These are phyloP conservation scores for Elaphurus davidianus DNA, from an alignment of 2,113 vertebrate genomes.

Conservation along the genomic window DNA sequence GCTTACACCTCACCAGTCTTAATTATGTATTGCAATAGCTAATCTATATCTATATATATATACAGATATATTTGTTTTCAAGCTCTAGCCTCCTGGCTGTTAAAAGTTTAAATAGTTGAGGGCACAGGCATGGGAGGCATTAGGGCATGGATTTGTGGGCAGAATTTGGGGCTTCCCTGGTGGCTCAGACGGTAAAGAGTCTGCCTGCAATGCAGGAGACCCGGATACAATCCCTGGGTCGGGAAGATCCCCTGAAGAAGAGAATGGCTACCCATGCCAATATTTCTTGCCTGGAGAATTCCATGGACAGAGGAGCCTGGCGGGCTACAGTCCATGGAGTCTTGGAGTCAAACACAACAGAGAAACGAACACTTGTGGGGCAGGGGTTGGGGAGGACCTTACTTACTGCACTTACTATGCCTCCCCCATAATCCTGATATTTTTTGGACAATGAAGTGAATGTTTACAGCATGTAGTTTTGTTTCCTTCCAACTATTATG, in stretches of 20 bases:
- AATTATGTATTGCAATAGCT: conserved; percentile 73
- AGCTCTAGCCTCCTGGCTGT: conserved; percentile 49
- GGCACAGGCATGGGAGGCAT: neutral
- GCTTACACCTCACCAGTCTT: conserved; percentile 66
- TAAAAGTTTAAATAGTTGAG: conserved; percentile 72
- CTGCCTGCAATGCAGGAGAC: neutral
- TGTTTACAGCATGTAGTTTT: conserved; percentile 95
- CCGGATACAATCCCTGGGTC: neutral
- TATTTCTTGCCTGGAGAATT: neutral
- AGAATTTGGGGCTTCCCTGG: conserved; percentile 28
- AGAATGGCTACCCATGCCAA: neutral
- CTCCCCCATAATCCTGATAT: conserved; percentile 80
- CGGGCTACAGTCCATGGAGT: neutral
- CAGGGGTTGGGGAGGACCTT: conserved; percentile 54
- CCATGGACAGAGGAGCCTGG: neutral
- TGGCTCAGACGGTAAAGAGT: neutral
- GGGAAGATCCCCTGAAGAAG: neutral
- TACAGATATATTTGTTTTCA: conserved; percentile 71
- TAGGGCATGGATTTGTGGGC: conserved; percentile 36
- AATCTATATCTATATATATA: conserved; percentile 39
- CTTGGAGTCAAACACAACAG: neutral
- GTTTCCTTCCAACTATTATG: conserved; percentile 99
- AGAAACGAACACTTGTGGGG: neutral
- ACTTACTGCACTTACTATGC: conserved; percentile 72
- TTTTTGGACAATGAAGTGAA: conserved; percentile 88